phyloP scores from a whole-genome alignment of 2,888 invertebrate genomes.

The Mechanitis mazaeus region DNA sequence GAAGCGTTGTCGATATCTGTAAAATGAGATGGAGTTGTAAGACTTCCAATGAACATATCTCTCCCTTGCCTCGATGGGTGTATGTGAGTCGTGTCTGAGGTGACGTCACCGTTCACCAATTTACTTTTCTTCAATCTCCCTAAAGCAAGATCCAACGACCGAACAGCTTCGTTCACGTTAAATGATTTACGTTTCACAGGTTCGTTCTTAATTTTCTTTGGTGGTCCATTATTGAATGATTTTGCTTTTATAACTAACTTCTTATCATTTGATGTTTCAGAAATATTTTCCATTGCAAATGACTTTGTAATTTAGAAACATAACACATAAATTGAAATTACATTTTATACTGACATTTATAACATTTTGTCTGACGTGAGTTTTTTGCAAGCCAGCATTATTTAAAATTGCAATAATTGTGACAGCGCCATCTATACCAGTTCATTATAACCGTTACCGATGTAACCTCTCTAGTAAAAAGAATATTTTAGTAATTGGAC shows the following conservation, averaged over 20 bases:
- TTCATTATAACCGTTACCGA: background rate
- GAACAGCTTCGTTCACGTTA: constrained; percentile 52
- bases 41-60: constrained; percentile 46
- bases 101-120: constrained; percentile 44
- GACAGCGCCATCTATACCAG: background rate
- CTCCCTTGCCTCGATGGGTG: constrained; percentile 30
- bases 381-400: background rate
- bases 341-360: background rate
- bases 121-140: constrained; percentile 57
- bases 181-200: constrained; percentile 52
- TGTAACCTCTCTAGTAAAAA: background rate
- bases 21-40: constrained; percentile 30
- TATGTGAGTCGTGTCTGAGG: constrained; percentile 29
- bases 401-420: background rate
- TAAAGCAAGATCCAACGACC: constrained; percentile 52
- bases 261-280: constrained; percentile 40
- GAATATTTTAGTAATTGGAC: background rate
- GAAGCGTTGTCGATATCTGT: constrained; percentile 47
- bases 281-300: constrained; percentile 50
- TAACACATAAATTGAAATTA: background rate
- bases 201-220: constrained; percentile 40
- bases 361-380: background rate
- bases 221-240: constrained; percentile 39
- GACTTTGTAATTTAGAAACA: constrained; percentile 36
- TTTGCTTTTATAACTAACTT: constrained; percentile 46